phyloP scores from a whole-genome alignment of 2,113 vertebrate species.

The Galbula dea region DNA sequence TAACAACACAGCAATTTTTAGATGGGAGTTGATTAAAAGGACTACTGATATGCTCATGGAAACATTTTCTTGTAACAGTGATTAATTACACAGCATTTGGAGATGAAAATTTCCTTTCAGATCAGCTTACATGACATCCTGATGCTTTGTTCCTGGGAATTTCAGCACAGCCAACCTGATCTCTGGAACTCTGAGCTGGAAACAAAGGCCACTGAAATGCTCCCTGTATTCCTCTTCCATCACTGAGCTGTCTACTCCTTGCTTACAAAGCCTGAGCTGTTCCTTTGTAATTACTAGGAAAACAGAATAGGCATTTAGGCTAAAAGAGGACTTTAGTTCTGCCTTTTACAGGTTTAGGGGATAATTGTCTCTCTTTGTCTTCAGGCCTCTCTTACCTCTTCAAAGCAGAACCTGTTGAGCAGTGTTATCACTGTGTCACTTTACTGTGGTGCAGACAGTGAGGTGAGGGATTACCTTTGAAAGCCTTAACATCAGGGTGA shows the following conservation, averaged over 20 bases:
- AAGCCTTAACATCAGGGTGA: neutral
- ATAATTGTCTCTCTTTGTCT: conserved; percentile 22
- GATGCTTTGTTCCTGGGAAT: neutral
- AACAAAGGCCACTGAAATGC: neutral
- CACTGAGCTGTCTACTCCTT: neutral
- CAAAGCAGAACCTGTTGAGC: conserved; percentile 12
- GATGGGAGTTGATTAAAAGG: neutral
- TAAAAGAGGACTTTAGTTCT: conserved; percentile 25
- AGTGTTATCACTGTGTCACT: neutral
- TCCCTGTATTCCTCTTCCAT: neutral
- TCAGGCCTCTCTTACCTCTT: conserved; percentile 5
- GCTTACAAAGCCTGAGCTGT: neutral
- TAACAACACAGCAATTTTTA: neutral
- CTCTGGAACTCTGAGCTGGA: neutral
- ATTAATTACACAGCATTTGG: neutral
- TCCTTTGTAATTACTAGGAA: conserved; percentile 37
- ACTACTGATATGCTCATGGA: neutral
- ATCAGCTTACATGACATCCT: neutral
- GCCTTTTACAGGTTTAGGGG: neutral
- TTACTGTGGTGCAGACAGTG: neutral
- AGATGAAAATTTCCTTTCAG: neutral
- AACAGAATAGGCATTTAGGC: conserved; percentile 24
- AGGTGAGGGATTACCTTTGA: neutral
- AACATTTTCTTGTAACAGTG: neutral
- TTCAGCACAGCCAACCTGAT: neutral